Evolutionary conservation across 1,140 invertebrate genomes (phyloP).

Genomic region (Plectus sambesii): DNA sequence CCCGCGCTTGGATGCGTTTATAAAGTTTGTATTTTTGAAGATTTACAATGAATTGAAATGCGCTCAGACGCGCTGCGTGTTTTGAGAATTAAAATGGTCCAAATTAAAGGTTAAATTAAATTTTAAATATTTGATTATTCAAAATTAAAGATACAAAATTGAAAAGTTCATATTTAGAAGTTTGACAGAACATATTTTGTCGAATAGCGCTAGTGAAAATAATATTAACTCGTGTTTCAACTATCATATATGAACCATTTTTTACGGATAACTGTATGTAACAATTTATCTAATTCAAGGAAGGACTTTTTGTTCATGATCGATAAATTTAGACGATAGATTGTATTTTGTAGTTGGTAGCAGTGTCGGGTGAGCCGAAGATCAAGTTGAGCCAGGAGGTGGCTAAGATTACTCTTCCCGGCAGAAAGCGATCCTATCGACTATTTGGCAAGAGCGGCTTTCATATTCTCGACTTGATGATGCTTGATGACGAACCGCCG

Average conservation of each 20-base stretch:
- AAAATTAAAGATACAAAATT: not conserved
- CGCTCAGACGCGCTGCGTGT: not conserved
- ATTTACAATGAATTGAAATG: not conserved
- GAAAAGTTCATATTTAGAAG: not conserved
- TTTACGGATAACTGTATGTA: not conserved
- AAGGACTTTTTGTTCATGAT: constrained; percentile 2
- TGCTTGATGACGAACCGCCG: constrained; percentile 68
- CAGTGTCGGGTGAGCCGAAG: constrained; percentile 75
- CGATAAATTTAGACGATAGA: too few species aligned
- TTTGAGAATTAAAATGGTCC: too few species aligned
- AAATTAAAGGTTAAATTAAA: not conserved
- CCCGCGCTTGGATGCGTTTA: too few species aligned
- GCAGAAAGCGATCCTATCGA: constrained; percentile 67
- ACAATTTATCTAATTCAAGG: too few species aligned
- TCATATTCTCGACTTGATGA: constrained; percentile 41
- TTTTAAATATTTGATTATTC: not conserved
- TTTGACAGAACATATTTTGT: too few species aligned
- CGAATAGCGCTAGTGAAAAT: too few species aligned
- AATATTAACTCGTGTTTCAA: too few species aligned
- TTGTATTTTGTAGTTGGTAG: constrained; percentile 59
- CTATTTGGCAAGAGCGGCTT: constrained; percentile 75
- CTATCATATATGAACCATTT: constrained; percentile 1
- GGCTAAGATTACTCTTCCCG: constrained; percentile 92
- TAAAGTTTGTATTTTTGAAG: too few species aligned
- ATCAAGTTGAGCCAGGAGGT: constrained; percentile 97